Percentiles rank a stretch among this genome's conserved stretches.
phyloP scores from a whole-genome alignment of 2,888 invertebrate species.

The Drosophila falleni region DNA sequence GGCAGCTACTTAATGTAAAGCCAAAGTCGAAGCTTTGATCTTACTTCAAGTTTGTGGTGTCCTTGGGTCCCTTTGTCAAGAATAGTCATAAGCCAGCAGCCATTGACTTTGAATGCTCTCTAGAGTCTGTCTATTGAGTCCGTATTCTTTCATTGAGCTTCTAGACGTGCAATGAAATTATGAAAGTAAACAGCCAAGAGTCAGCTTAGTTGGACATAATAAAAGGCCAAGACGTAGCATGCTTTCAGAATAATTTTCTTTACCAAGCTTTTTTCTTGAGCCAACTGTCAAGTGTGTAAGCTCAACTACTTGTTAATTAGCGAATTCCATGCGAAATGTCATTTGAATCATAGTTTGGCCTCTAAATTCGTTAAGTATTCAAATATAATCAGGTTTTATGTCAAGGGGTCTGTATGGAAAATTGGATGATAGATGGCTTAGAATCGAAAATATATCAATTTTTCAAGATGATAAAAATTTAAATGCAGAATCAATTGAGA shows the following conservation, averaged over 20 bases:
- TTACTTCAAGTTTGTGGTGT: conserved; percentile 17
- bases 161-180: conserved; percentile 33
- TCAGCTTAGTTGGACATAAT: conserved; percentile 10
- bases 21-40: conserved; percentile 39
- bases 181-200: conserved; percentile 35
- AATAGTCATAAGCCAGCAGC: conserved; percentile 26
- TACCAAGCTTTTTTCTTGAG: neutral
- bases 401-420: too few species aligned
- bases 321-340: neutral
- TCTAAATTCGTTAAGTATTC: too few species aligned
- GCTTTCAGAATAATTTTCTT: neutral
- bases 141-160: conserved; percentile 5
- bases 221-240: neutral
- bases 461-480: too few species aligned
- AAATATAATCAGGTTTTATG: too few species aligned
- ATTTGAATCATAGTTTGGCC: too few species aligned
- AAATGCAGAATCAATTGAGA: too few species aligned
- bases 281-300: neutral
- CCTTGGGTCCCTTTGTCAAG: conserved; percentile 31
- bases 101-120: conserved; percentile 62
- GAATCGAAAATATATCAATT: too few species aligned
- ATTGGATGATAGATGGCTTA: too few species aligned
- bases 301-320: conserved; percentile 9
- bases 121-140: conserved; percentile 17
- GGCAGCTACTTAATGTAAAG: conserved; percentile 38